Conservation (phyloP, 2,888 invertebrate species). For the Drosophila engyochracea region DNA sequence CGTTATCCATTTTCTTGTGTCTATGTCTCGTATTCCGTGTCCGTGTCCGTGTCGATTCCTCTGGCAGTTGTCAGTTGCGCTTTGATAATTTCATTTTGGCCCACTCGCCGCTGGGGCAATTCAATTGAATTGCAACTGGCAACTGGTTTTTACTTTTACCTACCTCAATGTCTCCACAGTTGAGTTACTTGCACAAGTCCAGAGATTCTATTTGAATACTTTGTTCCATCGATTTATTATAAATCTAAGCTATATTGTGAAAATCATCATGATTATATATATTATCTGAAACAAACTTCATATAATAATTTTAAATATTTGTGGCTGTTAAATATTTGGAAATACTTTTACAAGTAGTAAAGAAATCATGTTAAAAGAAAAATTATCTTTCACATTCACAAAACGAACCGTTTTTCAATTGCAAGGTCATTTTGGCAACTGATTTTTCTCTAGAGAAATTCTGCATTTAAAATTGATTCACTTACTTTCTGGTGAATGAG, state of each 20-base stretch:
- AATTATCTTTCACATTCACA: not conserved
- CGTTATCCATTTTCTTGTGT: constrained; percentile 45
- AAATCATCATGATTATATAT: not conserved
- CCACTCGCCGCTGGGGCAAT: constrained; percentile 51
- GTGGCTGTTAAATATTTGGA: not conserved
- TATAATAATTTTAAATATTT: accelerated
- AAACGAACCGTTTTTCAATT: not conserved
- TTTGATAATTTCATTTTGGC: constrained; percentile 78
- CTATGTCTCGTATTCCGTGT: constrained; percentile 39
- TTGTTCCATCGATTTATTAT: not conserved
- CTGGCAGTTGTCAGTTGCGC: constrained; percentile 72
- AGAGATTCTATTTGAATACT: not conserved
- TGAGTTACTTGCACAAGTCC: constrained; percentile 18
- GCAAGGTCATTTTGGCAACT: not conserved
- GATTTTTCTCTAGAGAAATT: not conserved
- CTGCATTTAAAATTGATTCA: not conserved
- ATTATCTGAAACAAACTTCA: not conserved
- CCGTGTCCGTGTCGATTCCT: constrained; percentile 65
- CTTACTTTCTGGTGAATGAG: not conserved
- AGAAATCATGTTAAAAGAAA: not conserved
- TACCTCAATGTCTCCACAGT: constrained; percentile 27
- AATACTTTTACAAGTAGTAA: not conserved
- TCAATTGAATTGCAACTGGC: constrained; percentile 52
- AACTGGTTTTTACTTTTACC: constrained; percentile 23
- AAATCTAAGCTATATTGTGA: not conserved